A percentile compares a stretch with the other conserved stretches of the same genome.
These are phyloP conservation scores for Druon quercuslanigerum DNA, from an alignment of 1,140 invertebrate genomes.

Conservation along the genomic window DNA sequence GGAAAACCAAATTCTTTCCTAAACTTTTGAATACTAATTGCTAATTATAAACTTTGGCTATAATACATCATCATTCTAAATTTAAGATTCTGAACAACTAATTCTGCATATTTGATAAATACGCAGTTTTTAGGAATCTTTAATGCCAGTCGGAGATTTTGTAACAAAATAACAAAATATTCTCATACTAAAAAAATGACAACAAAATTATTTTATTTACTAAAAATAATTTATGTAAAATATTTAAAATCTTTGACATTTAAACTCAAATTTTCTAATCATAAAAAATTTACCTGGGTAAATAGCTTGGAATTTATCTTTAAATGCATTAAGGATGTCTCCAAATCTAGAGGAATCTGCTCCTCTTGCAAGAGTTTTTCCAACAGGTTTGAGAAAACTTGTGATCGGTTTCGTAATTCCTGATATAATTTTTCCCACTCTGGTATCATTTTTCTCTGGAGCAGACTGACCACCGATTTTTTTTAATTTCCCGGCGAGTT, in stretches of 20 bases:
- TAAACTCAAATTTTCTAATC: not conserved
- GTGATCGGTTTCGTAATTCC: conserved; percentile 23
- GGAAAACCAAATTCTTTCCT: no score
- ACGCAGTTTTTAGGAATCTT: no score
- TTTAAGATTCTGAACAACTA: not conserved
- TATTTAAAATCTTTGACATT: not conserved
- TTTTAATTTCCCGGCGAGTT: not conserved
- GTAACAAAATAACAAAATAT: no score
- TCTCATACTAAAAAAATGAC: no score
- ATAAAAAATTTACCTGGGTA: conserved; percentile 71
- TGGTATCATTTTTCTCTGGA: not conserved
- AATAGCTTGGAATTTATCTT: conserved; percentile 75
- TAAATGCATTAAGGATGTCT: conserved; percentile 71
- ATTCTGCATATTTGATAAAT: not conserved
- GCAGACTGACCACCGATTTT: not conserved
- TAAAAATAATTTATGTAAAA: no score
- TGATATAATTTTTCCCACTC: not conserved
- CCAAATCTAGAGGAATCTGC: conserved; percentile 67
- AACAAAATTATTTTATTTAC: no score
- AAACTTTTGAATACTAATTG: no score
- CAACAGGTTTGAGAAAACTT: conserved; percentile 7
- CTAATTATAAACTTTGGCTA: no score
- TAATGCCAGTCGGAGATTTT: no score
- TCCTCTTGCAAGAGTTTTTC: conserved; percentile 43
- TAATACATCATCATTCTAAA: not conserved